phyloP scores from a whole-genome alignment of 2,113 vertebrate species.

The Callocephalon fimbriatum region DNA sequence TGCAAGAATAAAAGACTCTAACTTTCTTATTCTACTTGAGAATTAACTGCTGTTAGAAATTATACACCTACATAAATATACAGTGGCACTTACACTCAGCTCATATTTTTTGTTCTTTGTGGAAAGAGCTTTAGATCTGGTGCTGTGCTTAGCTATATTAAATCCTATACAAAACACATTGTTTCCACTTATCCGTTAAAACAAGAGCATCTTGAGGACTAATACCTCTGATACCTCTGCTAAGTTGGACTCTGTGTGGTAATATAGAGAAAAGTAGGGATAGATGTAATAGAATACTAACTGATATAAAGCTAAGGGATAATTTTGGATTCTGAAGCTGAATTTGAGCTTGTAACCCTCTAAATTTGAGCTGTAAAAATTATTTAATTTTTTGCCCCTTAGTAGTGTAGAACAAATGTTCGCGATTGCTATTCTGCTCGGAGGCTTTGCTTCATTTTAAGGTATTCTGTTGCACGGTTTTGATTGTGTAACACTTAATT shows the following conservation, averaged over 20 bases:
- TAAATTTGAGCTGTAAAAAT: not conserved
- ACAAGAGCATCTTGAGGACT: not conserved
- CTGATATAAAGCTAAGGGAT: not conserved
- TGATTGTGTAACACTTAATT: conserved; percentile 1
- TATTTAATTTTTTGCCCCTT: not conserved
- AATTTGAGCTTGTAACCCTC: not conserved
- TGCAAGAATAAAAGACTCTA: not conserved
- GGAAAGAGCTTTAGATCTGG: not conserved
- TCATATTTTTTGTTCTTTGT: conserved; percentile 15
- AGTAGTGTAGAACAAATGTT: not conserved
- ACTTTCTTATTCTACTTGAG: not conserved
- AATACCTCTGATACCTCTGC: not conserved
- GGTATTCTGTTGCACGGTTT: not conserved
- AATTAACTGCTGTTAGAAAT: not conserved
- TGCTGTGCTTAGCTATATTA: conserved; percentile 34
- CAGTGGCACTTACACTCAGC: conserved; percentile 2
- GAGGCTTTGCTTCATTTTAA: conserved; percentile 11
- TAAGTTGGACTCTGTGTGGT: not conserved
- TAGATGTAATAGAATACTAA: not conserved
- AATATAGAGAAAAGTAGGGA: not conserved
- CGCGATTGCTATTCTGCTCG: not conserved
- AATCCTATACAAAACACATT: conserved; percentile 9
- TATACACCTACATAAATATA: not conserved
- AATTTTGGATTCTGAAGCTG: conserved; percentile 5
- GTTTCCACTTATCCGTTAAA: not conserved